Percentiles rank a stretch among this genome's conserved stretches.
phyloP scores from a whole-genome alignment of 2,113 vertebrate species.

The Cinclus cinclus region DNA sequence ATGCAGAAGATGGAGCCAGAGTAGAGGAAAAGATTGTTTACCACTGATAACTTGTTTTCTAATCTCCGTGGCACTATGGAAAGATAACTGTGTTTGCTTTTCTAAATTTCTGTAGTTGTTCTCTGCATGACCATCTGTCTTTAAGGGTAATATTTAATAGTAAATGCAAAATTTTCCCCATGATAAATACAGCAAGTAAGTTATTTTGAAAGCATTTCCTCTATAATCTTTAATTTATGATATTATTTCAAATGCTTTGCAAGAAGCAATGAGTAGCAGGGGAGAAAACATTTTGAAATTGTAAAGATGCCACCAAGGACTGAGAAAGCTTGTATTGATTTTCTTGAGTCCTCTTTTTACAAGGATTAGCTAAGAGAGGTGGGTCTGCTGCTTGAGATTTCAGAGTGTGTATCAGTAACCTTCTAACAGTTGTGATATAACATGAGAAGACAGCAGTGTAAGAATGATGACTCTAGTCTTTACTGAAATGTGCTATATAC shows the following conservation, averaged over 20 bases:
- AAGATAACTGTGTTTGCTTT: constrained; percentile 1
- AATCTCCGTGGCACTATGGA: constrained; percentile 49
- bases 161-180: not conserved
- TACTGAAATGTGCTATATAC: not conserved
- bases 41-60: constrained; percentile 75
- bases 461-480: not conserved
- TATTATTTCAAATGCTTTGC: constrained; percentile 30
- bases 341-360: not conserved
- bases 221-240: constrained; percentile 61
- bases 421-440: not conserved
- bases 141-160: constrained; percentile 63
- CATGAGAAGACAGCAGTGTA: not conserved
- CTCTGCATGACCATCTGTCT: constrained; percentile 11
- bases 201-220: constrained; percentile 67
- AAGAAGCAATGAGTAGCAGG: not conserved
- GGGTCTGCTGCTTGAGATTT: not conserved
- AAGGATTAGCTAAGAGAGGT: not conserved
- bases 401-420: not conserved
- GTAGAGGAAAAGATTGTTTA: constrained; percentile 91
- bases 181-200: constrained; percentile 62
- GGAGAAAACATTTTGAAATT: not conserved
- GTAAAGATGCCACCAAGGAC: not conserved
- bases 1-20: constrained; percentile 69
- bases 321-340: not conserved
- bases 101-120: constrained; percentile 26